Percentiles rank a stretch among this genome's conserved stretches.
These are phyloP conservation scores for Anoura caudifer DNA, from an alignment of 2,113 vertebrate genomes.

Conservation along the genomic window DNA sequence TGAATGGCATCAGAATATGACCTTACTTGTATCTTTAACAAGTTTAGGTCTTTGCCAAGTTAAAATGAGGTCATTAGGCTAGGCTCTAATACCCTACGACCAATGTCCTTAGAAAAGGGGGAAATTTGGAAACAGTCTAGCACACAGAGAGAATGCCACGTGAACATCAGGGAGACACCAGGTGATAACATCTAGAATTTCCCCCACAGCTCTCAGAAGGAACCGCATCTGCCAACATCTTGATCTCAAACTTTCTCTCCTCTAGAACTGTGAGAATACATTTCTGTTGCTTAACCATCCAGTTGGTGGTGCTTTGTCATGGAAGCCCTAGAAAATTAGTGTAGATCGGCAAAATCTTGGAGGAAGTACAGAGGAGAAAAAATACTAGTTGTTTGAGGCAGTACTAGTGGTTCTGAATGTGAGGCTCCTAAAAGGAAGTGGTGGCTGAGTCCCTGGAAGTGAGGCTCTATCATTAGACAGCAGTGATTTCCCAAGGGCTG, in stretches of 20 bases:
- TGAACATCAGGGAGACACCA: not conserved
- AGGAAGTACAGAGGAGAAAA: not conserved
- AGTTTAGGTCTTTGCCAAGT: not conserved
- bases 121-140: not conserved
- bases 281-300: not conserved
- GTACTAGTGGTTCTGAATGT: not conserved
- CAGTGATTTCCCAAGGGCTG: not conserved
- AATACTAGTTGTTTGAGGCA: not conserved
- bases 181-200: not conserved
- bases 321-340: not conserved
- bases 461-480: not conserved
- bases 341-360: not conserved
- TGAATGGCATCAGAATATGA: not conserved
- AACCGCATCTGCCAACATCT: not conserved
- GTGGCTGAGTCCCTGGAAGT: rapidly evolving
- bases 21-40: not conserved
- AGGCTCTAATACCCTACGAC: not conserved
- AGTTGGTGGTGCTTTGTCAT: not conserved
- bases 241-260: not conserved
- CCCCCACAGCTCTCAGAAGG: not conserved
- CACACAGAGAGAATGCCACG: not conserved
- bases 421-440: not conserved
- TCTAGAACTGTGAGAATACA: not conserved
- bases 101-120: not conserved
- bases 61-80: not conserved